Conservation (phyloP, 2,113 vertebrate genomes). For the Amia ocellicauda region DNA sequence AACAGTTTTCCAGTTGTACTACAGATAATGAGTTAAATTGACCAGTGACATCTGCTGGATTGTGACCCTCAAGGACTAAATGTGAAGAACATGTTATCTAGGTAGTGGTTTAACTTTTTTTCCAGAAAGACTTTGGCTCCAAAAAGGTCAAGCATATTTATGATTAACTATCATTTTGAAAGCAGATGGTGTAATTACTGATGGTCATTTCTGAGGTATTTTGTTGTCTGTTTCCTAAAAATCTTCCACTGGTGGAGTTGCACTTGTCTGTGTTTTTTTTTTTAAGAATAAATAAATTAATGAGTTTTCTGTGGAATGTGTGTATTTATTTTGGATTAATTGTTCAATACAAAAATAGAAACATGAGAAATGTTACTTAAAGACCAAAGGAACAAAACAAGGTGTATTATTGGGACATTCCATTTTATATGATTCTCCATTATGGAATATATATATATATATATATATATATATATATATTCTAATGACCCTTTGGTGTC, state of each 20-base stretch:
- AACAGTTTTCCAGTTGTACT: too few relatives aligned
- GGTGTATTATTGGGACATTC: too few relatives aligned
- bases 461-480: too few relatives aligned
- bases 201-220: constrained; percentile 1
- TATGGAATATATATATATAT: too few relatives aligned
- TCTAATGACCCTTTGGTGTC: too few relatives aligned
- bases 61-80: too few relatives aligned
- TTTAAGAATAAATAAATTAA: constrained; percentile 21
- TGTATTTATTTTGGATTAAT: constrained; percentile 3
- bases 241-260: constrained; percentile 11
- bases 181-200: neutral
- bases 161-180: neutral
- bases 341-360: neutral
- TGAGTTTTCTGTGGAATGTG: neutral
- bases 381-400: neutral
- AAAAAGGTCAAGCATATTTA: constrained; percentile 1
- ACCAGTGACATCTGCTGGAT: too few relatives aligned
- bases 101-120: constrained; percentile 3
- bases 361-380: neutral
- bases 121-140: neutral
- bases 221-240: neutral
- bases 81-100: neutral
- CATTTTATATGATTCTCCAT: too few relatives aligned
- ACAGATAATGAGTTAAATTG: too few relatives aligned
- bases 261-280: constrained; percentile 13